Percentiles rank a stretch among this genome's conserved stretches.
These are phyloP conservation scores for Hylia prasina DNA, from an alignment of 2,113 vertebrate genomes.

Conservation along the genomic window DNA sequence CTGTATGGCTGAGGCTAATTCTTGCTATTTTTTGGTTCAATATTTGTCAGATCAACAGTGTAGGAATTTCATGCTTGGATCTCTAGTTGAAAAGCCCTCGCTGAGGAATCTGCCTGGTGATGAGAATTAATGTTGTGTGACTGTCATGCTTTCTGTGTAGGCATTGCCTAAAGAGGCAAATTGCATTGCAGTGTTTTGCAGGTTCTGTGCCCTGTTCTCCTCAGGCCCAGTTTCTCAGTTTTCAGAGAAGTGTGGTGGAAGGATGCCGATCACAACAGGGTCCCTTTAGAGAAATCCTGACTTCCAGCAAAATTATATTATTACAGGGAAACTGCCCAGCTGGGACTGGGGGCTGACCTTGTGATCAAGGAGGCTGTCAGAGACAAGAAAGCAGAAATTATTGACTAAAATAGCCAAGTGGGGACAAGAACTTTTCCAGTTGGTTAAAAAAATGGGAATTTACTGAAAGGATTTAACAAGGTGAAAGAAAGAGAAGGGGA, in stretches of 20 bases:
- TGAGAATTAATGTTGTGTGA: not conserved
- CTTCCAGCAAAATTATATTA: not conserved
- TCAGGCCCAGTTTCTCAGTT: not conserved
- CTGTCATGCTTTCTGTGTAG: not conserved
- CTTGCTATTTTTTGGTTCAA: accelerated
- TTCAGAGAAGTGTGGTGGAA: not conserved
- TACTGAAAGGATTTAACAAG: not conserved
- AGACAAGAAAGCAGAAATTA: not conserved
- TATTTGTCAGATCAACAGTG: not conserved
- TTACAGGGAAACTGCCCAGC: accelerated
- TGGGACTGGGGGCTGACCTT: not conserved
- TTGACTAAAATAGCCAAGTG: not conserved
- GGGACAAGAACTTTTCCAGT: not conserved
- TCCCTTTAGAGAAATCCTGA: not conserved
- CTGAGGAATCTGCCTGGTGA: not conserved
- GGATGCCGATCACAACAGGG: not conserved
- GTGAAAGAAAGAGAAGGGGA: not conserved
- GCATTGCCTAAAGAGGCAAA: not conserved
- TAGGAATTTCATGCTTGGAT: not conserved
- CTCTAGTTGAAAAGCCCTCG: not conserved
- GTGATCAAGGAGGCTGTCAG: not conserved
- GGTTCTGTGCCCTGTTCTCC: not conserved
- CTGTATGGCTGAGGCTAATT: not conserved
- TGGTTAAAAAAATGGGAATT: not conserved
- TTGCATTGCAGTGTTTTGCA: not conserved